Base-by-base conservation (phyloP, 2,888 invertebrate species). In the Sclerodermus sp. region DNA sequence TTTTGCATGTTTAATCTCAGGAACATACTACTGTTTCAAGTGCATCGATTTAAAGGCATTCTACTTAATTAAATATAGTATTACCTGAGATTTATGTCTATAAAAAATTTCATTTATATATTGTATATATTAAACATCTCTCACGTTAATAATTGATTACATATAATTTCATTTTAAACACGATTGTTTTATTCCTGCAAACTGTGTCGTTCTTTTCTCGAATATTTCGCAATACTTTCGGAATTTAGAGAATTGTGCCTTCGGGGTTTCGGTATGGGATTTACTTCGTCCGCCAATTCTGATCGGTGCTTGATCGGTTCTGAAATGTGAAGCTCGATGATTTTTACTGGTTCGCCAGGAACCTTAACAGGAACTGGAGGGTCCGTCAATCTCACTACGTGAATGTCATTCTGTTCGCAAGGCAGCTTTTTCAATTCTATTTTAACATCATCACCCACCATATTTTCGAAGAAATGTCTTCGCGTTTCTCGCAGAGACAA, bases 221-320 rank as follows among this genome's bases (percentile, higher is more conserved):
- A 29, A 38, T 45, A 10, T 53, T 15, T 30, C 4, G 10, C 42
- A 29, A 29, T 12, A 37, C 40, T 42, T 30, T 57, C 59, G 1
- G 62, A 30, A 55, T 51, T 62, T 18, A 66, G 51, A 40, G 67
- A 55, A 41, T 66, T 70, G 47, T 83, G 82, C 66, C 84, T 78
- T 64, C 83, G 80, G 1, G 84, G 84, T 70, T 84, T 84, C 67
- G 83, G 83, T 72, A 84, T 81, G 1, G 84, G 84, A 74, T 84
- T 74, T 8, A 70, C 49, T 4, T 66, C 65, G 6, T 65, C 53
- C 2, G 66, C 41, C 6, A 70, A 51, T 29, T 72, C 66, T 1
- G 72, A 79, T n/a, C 60, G 68, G 1, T 78, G 77, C 39, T 68
- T 72, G 42, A 82, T 82, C 23, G 75, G 80, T 53, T 80, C 81